Evolutionary conservation across 2,888 invertebrate genomes (phyloP).

Genomic region (Drosophila fulvimacula): DNA sequence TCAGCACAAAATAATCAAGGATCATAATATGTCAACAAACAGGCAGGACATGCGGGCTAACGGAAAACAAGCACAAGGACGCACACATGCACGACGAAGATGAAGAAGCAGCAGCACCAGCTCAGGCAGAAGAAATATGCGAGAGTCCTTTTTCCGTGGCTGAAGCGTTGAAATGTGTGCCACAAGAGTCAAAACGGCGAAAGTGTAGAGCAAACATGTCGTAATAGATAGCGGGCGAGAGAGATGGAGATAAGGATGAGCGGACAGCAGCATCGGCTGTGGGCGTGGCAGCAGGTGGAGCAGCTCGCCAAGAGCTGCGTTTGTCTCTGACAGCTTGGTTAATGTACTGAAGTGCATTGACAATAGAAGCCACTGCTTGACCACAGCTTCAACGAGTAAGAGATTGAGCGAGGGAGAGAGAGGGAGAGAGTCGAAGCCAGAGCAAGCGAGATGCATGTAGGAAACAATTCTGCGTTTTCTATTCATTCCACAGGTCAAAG

Average conservation of each 20-base stretch:
- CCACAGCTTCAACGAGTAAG: conserved; percentile 15
- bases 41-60: conserved; percentile 34
- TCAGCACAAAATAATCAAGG: conserved; percentile 79
- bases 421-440: not conserved
- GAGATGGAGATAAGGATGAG: not conserved
- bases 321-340: conserved; percentile 67
- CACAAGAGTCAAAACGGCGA: conserved; percentile 46
- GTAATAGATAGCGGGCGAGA: conserved; percentile 62
- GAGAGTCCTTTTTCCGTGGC: conserved; percentile 21
- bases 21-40: conserved; percentile 78
- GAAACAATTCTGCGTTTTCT: conserved; percentile 41
- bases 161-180: conserved; percentile 52
- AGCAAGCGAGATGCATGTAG: conserved; percentile 20
- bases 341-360: conserved; percentile 77
- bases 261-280: conserved; percentile 6
- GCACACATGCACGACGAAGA: conserved; percentile 4
- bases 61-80: conserved; percentile 5
- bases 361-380: conserved; percentile 70
- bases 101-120: not conserved
- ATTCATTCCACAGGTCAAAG: conserved; percentile 53
- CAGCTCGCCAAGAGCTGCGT: conserved; percentile 42
- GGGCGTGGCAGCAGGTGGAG: conserved; percentile 10
- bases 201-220: conserved; percentile 73
- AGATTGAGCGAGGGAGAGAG: not conserved
- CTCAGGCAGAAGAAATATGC: conserved; percentile 22